Percentiles rank a stretch among this genome's conserved stretches.
Conservation (phyloP, 1,140 invertebrate genomes). For the Ceratosolen fusciceps region DNA sequence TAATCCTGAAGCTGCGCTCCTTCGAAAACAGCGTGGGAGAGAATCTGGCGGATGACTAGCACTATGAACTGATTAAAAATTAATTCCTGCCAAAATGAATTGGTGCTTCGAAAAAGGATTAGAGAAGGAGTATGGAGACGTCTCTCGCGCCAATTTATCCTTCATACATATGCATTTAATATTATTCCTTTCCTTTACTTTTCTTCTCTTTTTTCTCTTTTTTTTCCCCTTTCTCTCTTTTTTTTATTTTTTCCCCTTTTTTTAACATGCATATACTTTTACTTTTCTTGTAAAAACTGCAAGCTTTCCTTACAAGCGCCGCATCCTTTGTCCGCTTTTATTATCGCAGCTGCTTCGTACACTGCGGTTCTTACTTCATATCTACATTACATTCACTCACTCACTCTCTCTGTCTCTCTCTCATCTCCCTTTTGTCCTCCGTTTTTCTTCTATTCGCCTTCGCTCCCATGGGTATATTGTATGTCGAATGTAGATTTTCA, state of each 20-base stretch:
- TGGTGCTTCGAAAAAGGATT: conserved; percentile 8
- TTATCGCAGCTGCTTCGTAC: conserved; percentile 27
- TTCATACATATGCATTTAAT: conserved; percentile 31
- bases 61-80: conserved; percentile 31
- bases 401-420: background rate
- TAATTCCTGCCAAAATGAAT: background rate
- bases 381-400: conserved; percentile 17
- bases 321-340: conserved; percentile 35
- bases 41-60: background rate
- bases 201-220: too few relatives aligned
- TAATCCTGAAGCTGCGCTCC: conserved; percentile 16
- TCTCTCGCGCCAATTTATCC: background rate
- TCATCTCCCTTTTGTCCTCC: background rate
- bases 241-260: too few relatives aligned
- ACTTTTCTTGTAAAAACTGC: background rate
- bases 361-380: conserved; percentile 34
- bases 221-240: too few relatives aligned
- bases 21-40: conserved; percentile 19
- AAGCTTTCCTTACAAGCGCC: background rate
- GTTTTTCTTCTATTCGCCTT: background rate
- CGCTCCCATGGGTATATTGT: background rate
- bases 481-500: background rate
- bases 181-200: too few relatives aligned
- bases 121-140: background rate
- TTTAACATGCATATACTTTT: conserved; percentile 7